Evolutionary conservation across 2,113 vertebrate species (phyloP).

Genomic region (Myrmecophaga tridactyla): DNA sequence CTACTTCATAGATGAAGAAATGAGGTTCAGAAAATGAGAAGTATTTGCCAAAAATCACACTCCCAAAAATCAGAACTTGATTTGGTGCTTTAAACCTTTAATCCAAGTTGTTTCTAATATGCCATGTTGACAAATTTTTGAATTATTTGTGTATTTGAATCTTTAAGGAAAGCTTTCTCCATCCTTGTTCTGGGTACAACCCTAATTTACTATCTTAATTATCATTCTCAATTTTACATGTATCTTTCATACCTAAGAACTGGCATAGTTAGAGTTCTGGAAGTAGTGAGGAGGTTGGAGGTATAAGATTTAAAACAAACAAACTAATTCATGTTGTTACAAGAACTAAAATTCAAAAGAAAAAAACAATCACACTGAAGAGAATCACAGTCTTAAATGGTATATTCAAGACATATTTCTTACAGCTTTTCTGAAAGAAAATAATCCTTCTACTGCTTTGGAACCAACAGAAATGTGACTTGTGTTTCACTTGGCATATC

Average conservation of each 20-base stretch:
- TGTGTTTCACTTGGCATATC: too few species aligned
- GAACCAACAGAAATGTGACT: background rate
- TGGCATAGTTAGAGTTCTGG: background rate
- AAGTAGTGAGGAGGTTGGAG: background rate
- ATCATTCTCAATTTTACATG: background rate
- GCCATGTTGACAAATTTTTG: background rate
- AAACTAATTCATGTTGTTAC: background rate
- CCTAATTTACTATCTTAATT: background rate
- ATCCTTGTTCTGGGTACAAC: accelerated
- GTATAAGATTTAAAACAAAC: background rate
- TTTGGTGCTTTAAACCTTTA: background rate
- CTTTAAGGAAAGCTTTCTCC: background rate
- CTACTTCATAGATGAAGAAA: background rate
- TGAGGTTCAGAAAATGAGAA: background rate
- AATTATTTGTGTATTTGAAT: background rate
- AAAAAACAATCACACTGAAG: background rate
- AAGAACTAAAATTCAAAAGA: background rate
- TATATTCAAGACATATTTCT: background rate
- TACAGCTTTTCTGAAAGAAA: background rate
- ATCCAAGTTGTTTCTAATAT: background rate
- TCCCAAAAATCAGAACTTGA: background rate
- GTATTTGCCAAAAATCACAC: background rate
- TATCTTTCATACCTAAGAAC: background rate
- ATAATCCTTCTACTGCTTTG: background rate
- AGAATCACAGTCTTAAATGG: background rate